Evolutionary conservation across 2,888 invertebrate species (phyloP), one percentile per base, ranked within the genome.

Genomic region (Caenorhabditis angaria): DNA sequence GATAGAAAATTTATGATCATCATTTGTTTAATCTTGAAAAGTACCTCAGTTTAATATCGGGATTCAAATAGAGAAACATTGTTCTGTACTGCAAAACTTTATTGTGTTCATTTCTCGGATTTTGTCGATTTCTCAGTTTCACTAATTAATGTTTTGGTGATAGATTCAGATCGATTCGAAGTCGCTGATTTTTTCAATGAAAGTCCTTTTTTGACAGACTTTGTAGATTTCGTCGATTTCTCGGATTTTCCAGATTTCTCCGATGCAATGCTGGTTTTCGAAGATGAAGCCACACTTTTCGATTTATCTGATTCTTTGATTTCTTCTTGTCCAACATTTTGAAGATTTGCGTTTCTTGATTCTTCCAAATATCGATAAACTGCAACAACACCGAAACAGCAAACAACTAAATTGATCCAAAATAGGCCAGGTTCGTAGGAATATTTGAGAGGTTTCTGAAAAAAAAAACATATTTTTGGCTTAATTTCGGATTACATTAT

Each of bases 391-490:
- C 72, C 72, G 20, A 67, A 41, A 0, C 22, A 3, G 48, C 67
- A 64, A 20, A 67, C 14, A 2, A 50, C 28, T 27, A 72, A 22
- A 56, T 72, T 72, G 54, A 72, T 65, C 41, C 63, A 61, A 32
- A 72, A 72, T 6, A 72, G 25, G 2, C 60, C 50, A 8, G 71
- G 72, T 24, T 72, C 72, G 29, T 72, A 67, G 8, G 28, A 32
- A 35, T 48, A 72, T 29, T 72, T 72, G 28, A 72, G 29, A 0
- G 29, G 48, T 50, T 64, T 64, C 72, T 72, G 41, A 71, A 67
- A 51, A 5, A 8, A 8, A 53, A 14, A 53, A 53, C 10, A 53
- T n/a, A 6, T n/a, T n/a, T n/a, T n/a, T n/a, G n/a, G n/a, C n/a
- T n/a, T n/a, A n/a, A n/a, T 27, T 27, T 25, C 54, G 18, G 1